These are phyloP conservation scores for Drosophila vallismaia DNA, from an alignment of 2,888 invertebrate species.

Conservation along the genomic window DNA sequence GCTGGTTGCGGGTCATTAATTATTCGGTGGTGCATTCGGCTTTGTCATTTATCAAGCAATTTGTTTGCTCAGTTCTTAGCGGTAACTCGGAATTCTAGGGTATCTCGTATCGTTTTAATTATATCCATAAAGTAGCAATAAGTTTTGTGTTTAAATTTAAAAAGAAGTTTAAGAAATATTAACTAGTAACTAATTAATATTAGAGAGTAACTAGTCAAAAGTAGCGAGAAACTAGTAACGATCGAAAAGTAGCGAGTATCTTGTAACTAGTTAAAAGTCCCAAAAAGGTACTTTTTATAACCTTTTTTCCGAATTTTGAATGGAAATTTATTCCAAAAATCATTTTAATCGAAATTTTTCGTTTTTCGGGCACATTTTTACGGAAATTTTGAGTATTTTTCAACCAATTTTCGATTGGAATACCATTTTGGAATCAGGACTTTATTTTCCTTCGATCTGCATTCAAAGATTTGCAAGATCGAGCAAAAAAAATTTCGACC, in stretches of 20 bases:
- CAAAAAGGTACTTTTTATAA: too few species aligned
- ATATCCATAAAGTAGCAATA: neutral
- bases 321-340: too few species aligned
- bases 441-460: too few species aligned
- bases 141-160: too few species aligned
- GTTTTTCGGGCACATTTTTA: too few species aligned
- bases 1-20: slow-evolving; percentile 54
- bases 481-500: too few species aligned
- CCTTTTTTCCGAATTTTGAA: neutral
- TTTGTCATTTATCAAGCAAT: slow-evolving; percentile 6
- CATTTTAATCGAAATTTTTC: too few species aligned
- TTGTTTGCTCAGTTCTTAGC: slow-evolving; percentile 1
- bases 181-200: neutral
- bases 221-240: neutral
- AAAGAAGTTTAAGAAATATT: too few species aligned
- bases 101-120: neutral
- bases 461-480: too few species aligned
- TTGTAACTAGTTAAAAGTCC: neutral
- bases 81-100: slow-evolving; percentile 1
- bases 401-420: too few species aligned
- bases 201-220: neutral
- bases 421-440: too few species aligned
- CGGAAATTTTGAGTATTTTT: too few species aligned
- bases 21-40: slow-evolving; percentile 24
- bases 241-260: neutral